Evolutionary conservation across 1,140 invertebrate species (phyloP).

Genomic region (Streblospio benedicti): DNA sequence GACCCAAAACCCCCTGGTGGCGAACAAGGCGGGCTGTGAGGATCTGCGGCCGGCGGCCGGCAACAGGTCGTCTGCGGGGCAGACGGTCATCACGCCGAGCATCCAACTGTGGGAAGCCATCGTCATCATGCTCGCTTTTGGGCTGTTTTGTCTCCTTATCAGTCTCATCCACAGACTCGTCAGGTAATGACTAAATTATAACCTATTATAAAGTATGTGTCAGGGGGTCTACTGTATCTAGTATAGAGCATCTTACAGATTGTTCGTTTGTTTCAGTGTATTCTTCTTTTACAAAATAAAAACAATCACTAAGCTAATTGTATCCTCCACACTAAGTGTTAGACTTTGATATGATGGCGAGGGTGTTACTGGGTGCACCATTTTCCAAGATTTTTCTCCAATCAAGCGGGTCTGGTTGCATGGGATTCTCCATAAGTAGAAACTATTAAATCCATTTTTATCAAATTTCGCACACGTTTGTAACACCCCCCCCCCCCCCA

Average conservation of each 20-base stretch:
- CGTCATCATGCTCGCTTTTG: conserved; percentile 3
- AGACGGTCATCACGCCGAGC: background rate
- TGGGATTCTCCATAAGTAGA: no score
- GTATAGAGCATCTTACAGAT: background rate
- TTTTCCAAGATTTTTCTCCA: no score
- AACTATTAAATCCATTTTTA: no score
- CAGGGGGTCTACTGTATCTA: no score
- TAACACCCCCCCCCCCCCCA: no score
- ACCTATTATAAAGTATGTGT: no score
- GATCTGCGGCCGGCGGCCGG: no score
- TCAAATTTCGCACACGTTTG: no score
- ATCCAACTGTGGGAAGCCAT: conserved; percentile 7
- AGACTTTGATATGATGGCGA: background rate
- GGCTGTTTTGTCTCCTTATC: conserved; percentile 3
- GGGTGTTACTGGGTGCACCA: background rate
- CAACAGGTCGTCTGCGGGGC: background rate
- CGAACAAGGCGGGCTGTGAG: no score
- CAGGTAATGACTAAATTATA: conserved; percentile 8
- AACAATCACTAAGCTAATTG: background rate
- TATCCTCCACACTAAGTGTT: background rate
- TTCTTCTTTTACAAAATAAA: background rate
- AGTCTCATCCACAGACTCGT: conserved; percentile 5
- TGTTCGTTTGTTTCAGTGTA: background rate
- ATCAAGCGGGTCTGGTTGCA: no score
- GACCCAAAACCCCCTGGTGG: no score